Evolutionary conservation across 2,888 invertebrate genomes (phyloP).

Genomic region (Calephelis perditalis): DNA sequence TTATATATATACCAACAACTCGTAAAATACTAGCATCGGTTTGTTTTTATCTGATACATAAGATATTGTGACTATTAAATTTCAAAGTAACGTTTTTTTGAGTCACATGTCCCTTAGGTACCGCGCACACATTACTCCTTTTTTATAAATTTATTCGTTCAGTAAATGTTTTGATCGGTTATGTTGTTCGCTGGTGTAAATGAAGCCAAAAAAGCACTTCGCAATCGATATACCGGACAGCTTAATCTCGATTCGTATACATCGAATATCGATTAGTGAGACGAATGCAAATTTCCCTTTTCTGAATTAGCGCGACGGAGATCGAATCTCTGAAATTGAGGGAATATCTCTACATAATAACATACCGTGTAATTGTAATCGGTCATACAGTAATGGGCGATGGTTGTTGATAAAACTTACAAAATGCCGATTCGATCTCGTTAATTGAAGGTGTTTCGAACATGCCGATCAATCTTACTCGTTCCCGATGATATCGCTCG

Average conservation of each 20-base stretch:
- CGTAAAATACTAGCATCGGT: too few relatives aligned
- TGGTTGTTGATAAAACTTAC: slow-evolving; percentile 5
- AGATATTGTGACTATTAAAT: too few relatives aligned
- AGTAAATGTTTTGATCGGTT: too few relatives aligned
- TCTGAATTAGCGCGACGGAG: slow-evolving; percentile 24
- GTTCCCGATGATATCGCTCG: slow-evolving; percentile 13
- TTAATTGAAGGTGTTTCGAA: slow-evolving; percentile 19
- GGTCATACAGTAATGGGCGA: slow-evolving; percentile 18
- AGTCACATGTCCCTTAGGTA: too few relatives aligned
- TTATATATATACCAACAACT: too few relatives aligned
- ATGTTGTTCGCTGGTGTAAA: slow-evolving; percentile 15
- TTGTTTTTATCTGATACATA: too few relatives aligned
- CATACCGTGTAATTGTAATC: slow-evolving; percentile 23
- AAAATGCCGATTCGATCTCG: slow-evolving; percentile 17
- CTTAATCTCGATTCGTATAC: slow-evolving; percentile 33
- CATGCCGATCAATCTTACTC: slow-evolving; percentile 17
- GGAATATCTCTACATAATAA: slow-evolving; percentile 27
- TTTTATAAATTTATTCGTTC: too few relatives aligned
- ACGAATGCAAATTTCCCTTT: slow-evolving; percentile 31
- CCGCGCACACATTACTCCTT: too few relatives aligned
- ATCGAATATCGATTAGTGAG: slow-evolving; percentile 35
- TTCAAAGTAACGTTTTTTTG: too few relatives aligned
- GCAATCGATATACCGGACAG: slow-evolving; percentile 27
- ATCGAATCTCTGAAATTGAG: slow-evolving; percentile 28
- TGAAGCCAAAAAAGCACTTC: slow-evolving; percentile 5